Percentiles rank a stretch among this genome's conserved stretches.
Evolutionary conservation across 2,113 vertebrate species (phyloP).

Genomic region (Phalacrocorax brasilianus): DNA sequence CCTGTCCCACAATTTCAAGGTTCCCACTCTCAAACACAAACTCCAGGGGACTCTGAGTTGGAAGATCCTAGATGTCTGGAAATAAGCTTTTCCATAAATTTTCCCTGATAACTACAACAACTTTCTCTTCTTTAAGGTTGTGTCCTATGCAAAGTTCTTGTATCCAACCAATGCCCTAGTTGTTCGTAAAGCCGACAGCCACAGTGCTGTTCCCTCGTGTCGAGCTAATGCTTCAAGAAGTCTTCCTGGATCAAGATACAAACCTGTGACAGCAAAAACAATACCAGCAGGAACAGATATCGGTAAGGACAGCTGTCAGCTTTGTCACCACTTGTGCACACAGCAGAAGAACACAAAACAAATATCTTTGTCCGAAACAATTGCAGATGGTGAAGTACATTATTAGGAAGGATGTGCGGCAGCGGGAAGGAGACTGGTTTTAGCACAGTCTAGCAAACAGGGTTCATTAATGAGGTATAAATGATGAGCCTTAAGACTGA

Average conservation of each 20-base stretch:
- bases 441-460: not conserved
- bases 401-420: not conserved
- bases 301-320: constrained; percentile 70
- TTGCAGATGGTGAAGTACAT: not conserved
- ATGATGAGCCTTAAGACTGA: not conserved
- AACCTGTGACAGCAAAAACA: constrained; percentile 69
- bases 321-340: not conserved
- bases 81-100: not conserved
- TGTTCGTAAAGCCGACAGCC: constrained; percentile 80
- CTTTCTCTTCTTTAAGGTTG: constrained; percentile 77
- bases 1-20: not conserved
- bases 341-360: not conserved
- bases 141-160: constrained; percentile 95
- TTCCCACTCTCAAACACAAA: not conserved
- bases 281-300: constrained; percentile 82
- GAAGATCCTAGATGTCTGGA: not conserved
- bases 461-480: not conserved
- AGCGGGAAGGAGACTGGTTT: not conserved
- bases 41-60: not conserved
- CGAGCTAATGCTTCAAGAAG: constrained; percentile 75
- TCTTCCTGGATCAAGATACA: constrained; percentile 79
- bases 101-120: not conserved
- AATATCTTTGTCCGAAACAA: not conserved
- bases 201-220: constrained; percentile 70
- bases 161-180: constrained; percentile 93